Evolutionary conservation across 2,113 vertebrate genomes (phyloP).

Genomic region (Nerophis lumbriciformis): DNA sequence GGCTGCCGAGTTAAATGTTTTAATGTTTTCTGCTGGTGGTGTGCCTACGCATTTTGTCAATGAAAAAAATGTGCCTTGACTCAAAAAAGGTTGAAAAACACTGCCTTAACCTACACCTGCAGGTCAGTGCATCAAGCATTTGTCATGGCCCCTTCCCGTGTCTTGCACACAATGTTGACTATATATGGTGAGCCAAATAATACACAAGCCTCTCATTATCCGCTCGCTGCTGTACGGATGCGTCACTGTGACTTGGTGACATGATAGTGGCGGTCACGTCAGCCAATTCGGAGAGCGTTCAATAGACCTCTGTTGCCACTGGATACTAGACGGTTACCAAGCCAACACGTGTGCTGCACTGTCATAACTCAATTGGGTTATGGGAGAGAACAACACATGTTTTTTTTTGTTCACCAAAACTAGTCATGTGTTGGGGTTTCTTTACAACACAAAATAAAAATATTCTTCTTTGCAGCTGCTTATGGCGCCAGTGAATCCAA

Average conservation of each 20-base stretch:
- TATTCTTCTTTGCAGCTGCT: slow-evolving; percentile 15
- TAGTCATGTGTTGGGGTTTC: background rate
- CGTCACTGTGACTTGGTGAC: slow-evolving; percentile 58
- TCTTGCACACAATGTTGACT: slow-evolving; percentile 28
- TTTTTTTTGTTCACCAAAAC: slow-evolving; percentile 22
- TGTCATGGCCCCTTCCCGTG: slow-evolving; percentile 38
- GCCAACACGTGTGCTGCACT: slow-evolving; percentile 70
- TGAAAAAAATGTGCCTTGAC: no score
- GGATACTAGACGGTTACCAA: slow-evolving; percentile 73
- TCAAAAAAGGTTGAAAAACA: slow-evolving; percentile 1
- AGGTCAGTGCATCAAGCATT: slow-evolving; percentile 48
- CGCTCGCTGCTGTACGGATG: slow-evolving; percentile 39
- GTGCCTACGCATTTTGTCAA: no score
- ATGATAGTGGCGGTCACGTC: slow-evolving; percentile 61
- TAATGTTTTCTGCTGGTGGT: no score
- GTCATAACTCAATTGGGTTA: slow-evolving; percentile 61
- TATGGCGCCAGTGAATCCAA: slow-evolving; percentile 22
- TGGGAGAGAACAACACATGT: slow-evolving; percentile 51
- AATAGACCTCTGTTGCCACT: slow-evolving; percentile 73
- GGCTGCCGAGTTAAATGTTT: no score
- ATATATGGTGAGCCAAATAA: slow-evolving; percentile 14
- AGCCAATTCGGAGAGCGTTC: slow-evolving; percentile 62
- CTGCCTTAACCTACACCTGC: slow-evolving; percentile 35
- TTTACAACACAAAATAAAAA: background rate
- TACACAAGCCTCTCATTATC: slow-evolving; percentile 38